Conservation (phyloP, 2,888 invertebrate genomes). For the Mylabris sibirica region DNA sequence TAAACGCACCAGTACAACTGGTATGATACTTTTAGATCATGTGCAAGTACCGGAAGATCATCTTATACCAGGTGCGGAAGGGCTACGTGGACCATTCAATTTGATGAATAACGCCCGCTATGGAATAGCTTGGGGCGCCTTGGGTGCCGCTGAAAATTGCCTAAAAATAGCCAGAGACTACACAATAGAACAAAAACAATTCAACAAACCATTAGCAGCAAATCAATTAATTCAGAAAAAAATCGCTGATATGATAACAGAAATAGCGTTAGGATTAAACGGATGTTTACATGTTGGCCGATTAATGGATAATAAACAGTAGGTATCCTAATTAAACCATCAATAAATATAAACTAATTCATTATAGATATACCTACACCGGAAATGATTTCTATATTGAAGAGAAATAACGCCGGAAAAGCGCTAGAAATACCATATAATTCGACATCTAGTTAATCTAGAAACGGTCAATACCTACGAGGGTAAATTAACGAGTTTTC, state of each 20-base stretch:
- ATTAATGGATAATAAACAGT: conserved; percentile 84
- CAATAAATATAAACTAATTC: neutral
- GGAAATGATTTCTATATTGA: conserved; percentile 96
- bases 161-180: conserved; percentile 88
- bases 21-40: conserved; percentile 97
- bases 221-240: conserved; percentile 98
- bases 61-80: conserved; percentile 83
- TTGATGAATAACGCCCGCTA: conserved; percentile 94
- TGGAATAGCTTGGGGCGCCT: conserved; percentile 96
- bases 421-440: conserved; percentile 95
- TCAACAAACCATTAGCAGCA: conserved; percentile 93
- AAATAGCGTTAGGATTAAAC: conserved; percentile 89
- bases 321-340: conserved; percentile 42
- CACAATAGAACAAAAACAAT: conserved; percentile 91
- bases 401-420: conserved; percentile 95
- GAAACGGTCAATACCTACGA: conserved; percentile 99
- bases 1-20: conserved; percentile 89
- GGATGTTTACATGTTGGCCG: conserved; percentile 90
- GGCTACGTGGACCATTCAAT: conserved; percentile 90
- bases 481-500: conserved; percentile 67
- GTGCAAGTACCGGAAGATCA: conserved; percentile 93
- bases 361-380: conserved; percentile 72
- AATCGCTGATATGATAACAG: conserved; percentile 95
- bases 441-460: conserved; percentile 95
- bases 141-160: conserved; percentile 97